A percentile compares a stretch with the other conserved stretches of the same genome.
Evolutionary conservation across 2,113 vertebrate species (phyloP).

Genomic region (Chloroceryle aenea): DNA sequence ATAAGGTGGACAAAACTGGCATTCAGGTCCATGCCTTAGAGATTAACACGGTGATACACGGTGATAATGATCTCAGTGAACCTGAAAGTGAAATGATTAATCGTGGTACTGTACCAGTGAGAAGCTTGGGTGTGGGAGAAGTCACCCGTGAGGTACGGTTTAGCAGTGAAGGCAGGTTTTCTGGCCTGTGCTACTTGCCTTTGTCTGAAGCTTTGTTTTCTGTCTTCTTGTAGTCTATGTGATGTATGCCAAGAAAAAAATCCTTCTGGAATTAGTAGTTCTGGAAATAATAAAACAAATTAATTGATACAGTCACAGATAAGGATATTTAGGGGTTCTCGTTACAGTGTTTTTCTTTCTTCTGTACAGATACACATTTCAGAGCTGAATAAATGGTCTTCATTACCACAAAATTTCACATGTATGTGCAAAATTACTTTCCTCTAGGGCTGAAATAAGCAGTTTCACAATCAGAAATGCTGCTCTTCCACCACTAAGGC

Average conservation of each 20-base stretch:
- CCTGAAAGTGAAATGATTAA: background rate
- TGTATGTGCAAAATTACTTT: fast-evolving
- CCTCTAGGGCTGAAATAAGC: background rate
- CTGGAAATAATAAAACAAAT: background rate
- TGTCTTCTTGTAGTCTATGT: background rate
- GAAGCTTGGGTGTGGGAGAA: background rate
- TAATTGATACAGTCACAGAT: background rate
- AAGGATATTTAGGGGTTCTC: background rate
- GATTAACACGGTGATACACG: background rate
- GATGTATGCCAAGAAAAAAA: background rate
- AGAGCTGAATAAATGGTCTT: background rate
- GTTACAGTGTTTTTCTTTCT: background rate
- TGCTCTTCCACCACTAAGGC: fast-evolving
- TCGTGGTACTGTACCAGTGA: background rate
- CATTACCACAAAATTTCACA: background rate
- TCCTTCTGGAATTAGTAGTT: background rate
- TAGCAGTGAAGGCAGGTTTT: background rate
- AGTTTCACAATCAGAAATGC: background rate
- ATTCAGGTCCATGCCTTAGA: background rate
- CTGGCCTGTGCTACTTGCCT: background rate
- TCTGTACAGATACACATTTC: background rate
- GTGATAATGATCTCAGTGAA: too few relatives aligned
- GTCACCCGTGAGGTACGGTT: background rate
- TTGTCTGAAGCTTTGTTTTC: background rate
- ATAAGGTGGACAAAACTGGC: background rate